Percentiles rank a stretch among this genome's conserved stretches.
These are phyloP conservation scores for Peromyscus polionotus DNA, from an alignment of 2,113 vertebrate species.

Conservation along the genomic window DNA sequence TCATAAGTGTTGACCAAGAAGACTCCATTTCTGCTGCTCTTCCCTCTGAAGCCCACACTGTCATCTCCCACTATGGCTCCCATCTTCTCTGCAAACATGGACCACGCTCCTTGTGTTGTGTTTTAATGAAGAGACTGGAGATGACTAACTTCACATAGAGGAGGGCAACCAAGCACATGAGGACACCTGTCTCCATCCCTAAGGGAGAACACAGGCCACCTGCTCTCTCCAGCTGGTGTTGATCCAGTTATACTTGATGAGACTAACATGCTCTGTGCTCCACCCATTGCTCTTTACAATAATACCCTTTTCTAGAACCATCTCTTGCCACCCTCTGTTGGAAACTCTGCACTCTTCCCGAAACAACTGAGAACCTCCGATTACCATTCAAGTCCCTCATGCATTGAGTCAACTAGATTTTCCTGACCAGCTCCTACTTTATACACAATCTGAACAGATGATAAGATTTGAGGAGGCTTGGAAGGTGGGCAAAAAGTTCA, in stretches of 20 bases:
- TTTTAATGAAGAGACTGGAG: background rate
- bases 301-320: background rate
- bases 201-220: background rate
- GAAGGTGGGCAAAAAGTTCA: background rate
- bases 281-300: background rate
- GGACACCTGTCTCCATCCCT: background rate
- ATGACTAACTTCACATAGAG: background rate
- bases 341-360: background rate
- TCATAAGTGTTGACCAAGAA: background rate
- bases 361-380: background rate
- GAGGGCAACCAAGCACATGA: background rate
- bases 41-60: background rate
- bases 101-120: background rate
- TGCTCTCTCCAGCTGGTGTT: background rate
- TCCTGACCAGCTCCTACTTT: background rate
- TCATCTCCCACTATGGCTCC: background rate
- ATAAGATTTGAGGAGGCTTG: background rate
- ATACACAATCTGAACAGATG: background rate
- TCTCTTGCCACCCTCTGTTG: background rate
- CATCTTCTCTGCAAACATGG: background rate
- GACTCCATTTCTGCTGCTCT: background rate
- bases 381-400: background rate
- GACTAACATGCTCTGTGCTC: background rate
- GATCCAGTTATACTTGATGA: background rate
- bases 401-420: background rate